phyloP scores from a whole-genome alignment of 1,140 invertebrate genomes.

The Nephotettix cincticeps region DNA sequence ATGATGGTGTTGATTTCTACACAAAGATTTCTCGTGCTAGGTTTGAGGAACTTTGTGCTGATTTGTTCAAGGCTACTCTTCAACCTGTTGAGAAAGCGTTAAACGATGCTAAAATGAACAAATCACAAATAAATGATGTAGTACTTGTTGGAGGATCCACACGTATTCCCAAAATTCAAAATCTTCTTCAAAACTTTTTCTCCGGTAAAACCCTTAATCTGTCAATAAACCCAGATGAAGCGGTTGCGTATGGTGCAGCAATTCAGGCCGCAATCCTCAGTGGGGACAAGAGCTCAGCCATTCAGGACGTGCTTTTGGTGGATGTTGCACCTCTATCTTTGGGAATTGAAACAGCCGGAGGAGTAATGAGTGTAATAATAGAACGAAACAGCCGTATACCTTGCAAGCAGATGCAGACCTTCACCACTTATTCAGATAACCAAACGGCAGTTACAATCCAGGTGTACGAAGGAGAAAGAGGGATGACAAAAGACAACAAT shows the following conservation, averaged over 20 bases:
- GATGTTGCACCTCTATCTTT: slow-evolving; percentile 57
- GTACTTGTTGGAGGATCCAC: slow-evolving; percentile 80
- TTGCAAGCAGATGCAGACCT: slow-evolving; percentile 53
- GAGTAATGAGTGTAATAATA: slow-evolving; percentile 59
- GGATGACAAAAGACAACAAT: slow-evolving; percentile 71
- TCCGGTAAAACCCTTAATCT: slow-evolving; percentile 61
- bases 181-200: slow-evolving; percentile 59
- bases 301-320: slow-evolving; percentile 57
- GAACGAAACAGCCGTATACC: slow-evolving; percentile 56
- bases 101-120: slow-evolving; percentile 72
- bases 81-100: slow-evolving; percentile 67
- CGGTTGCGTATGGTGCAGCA: slow-evolving; percentile 65
- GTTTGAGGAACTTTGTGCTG: slow-evolving; percentile 63
- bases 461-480: slow-evolving; percentile 67
- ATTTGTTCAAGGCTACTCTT: slow-evolving; percentile 59
- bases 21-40: slow-evolving; percentile 59
- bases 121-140: slow-evolving; percentile 69
- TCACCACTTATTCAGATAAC: slow-evolving; percentile 58
- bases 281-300: slow-evolving; percentile 55
- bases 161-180: slow-evolving; percentile 65
- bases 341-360: slow-evolving; percentile 58
- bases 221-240: slow-evolving; percentile 67
- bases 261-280: slow-evolving; percentile 64
- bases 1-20: slow-evolving; percentile 60
- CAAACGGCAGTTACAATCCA: slow-evolving; percentile 76